These are phyloP conservation scores for Zosterops japonicus DNA, from an alignment of 2,113 vertebrate genomes.

Conservation along the genomic window DNA sequence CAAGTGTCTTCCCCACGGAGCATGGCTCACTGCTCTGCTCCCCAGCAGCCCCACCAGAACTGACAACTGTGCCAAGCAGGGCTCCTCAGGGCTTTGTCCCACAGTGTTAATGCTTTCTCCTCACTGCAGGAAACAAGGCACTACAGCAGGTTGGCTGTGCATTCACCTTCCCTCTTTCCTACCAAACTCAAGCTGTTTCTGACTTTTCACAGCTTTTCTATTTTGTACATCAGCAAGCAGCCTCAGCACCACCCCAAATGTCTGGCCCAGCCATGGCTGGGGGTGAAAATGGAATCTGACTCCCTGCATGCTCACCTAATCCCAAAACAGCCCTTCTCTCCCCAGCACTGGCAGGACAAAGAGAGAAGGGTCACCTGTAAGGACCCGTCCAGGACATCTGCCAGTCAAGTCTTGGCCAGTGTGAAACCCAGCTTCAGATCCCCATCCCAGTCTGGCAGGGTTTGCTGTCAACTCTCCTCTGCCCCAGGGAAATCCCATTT, in stretches of 20 bases:
- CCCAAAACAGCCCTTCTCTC: neutral
- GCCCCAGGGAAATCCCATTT: neutral
- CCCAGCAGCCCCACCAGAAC: neutral
- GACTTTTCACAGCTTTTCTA: neutral
- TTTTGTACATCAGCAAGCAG: rapidly evolving
- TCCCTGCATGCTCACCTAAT: neutral
- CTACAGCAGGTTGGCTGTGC: neutral
- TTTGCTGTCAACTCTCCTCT: neutral
- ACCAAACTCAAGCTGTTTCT: neutral
- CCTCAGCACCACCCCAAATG: neutral
- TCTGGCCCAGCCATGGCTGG: neutral
- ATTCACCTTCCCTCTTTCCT: neutral
- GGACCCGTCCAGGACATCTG: neutral
- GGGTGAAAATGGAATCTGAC: neutral
- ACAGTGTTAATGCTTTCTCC: neutral
- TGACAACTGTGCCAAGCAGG: neutral
- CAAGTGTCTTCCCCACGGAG: neutral
- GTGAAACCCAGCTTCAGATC: neutral
- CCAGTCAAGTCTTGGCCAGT: rapidly evolving
- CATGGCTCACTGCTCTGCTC: neutral
- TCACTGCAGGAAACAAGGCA: neutral
- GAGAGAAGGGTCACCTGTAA: neutral
- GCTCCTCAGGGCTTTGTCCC: neutral
- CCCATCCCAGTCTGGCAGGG: neutral
- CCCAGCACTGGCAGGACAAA: neutral